Base-by-base conservation (phyloP, 2,113 vertebrate species). In the Brienomyrus brachyistius region DNA sequence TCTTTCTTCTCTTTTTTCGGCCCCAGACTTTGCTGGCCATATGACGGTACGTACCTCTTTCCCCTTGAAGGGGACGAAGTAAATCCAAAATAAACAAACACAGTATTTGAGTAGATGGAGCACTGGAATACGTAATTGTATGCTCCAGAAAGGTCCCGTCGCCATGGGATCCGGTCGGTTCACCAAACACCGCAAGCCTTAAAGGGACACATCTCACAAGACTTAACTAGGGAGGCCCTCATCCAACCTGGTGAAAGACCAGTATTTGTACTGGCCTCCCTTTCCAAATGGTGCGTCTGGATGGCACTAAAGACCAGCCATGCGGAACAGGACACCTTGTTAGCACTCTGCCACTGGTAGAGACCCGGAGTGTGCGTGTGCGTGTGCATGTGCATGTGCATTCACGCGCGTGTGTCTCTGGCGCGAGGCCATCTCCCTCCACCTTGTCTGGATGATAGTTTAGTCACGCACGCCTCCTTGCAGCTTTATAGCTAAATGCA, bases 301-400 rank as follows among this genome's bases (percentile, higher is more conserved):
- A 52, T 70, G 87, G 17, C 21, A 27, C 10, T 88, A 66, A 66
- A 54, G 43, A 21, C 17, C 54, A 66, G 45, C 45, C 74, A 88
- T 31, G 74, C 45, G 19, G 77, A 90, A 84, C 90, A 85, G 51
- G 27, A 21, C 5, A 48, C 31, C 82, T 48, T 84, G 40, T 48
- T 84, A 48, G 40, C 82, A 1, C 21, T 59, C 11, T 88, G 51
- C 35, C 62, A 5, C 43, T 70, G 47, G 35, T n/a, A 54, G 85
- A 74, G 62, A 27, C 47, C 48, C 27, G 40, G 88, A 51, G 88
- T 77, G 66, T 77, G 88, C 35, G 23, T 70, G 88, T 88, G 87
- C 23, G 87, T 23, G 87, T 17, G 87, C 17, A 0, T 50, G 5
- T 21, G n/a, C 17, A 0, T 50, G 5, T 21, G n/a, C 31, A 23